Evolutionary conservation across 2,797 vertebrate species (phyloP).

Genomic region (Syndactyla subalaris): DNA sequence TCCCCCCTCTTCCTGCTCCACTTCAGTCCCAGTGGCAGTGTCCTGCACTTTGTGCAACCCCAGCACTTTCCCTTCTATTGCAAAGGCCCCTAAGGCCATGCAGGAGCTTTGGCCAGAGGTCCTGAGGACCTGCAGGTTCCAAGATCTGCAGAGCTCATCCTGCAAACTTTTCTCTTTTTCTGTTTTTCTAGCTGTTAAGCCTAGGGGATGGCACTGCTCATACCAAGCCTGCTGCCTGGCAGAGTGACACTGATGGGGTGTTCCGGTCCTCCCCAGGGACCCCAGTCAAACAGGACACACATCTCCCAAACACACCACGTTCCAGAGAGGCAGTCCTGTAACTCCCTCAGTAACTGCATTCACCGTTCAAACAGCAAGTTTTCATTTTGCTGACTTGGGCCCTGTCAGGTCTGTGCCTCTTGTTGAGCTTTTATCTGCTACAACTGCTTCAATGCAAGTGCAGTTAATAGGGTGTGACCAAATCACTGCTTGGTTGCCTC

Average conservation of each 20-base stretch:
- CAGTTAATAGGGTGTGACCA: background rate
- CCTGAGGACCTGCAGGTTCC: background rate
- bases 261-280: background rate
- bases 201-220: background rate
- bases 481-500: background rate
- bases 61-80: background rate
- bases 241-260: background rate
- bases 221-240: rapidly evolving
- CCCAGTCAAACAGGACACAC: rapidly evolving
- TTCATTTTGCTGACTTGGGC: background rate
- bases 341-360: background rate
- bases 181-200: background rate
- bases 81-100: background rate
- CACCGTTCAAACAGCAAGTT: background rate
- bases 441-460: background rate
- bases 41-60: background rate
- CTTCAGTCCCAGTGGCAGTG: background rate
- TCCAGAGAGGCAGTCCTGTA: background rate
- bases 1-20: background rate
- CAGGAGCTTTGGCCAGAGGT: background rate
- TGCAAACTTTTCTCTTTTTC: no score
- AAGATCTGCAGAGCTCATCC: background rate
- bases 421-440: background rate
- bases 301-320: background rate
- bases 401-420: background rate